Evolutionary conservation across 2,888 invertebrate genomes (phyloP).

Genomic region (Rotaria socialis): DNA sequence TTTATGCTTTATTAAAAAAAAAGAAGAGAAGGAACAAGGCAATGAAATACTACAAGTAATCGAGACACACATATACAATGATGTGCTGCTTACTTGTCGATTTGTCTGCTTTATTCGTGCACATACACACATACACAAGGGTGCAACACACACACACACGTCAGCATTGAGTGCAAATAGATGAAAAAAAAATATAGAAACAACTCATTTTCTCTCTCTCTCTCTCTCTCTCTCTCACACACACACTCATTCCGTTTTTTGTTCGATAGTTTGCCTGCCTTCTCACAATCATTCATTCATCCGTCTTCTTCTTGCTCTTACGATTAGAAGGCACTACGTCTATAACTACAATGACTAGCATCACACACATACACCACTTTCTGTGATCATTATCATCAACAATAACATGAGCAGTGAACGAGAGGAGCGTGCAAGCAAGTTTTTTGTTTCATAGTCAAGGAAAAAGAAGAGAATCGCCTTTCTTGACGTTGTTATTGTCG

Average conservation of each 20-base stretch:
- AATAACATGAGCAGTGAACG: constrained; percentile 18
- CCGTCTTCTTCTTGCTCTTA: constrained; percentile 4
- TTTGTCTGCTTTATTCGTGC: constrained; percentile 10
- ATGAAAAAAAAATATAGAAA: constrained; percentile 29
- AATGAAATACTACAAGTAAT: background rate
- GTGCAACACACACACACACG: background rate
- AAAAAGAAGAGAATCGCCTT: background rate
- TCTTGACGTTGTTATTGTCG: constrained; percentile 16
- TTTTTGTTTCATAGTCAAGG: background rate
- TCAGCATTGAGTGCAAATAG: constrained; percentile 22
- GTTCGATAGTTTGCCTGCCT: constrained; percentile 20
- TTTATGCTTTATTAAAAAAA: background rate
- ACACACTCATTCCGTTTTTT: background rate
- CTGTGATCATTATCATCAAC: constrained; percentile 21
- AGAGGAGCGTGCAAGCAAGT: constrained; percentile 6
- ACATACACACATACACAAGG: constrained; percentile 24
- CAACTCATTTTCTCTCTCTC: background rate
- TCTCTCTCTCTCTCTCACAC: background rate
- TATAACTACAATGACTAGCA: background rate
- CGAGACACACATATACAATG: background rate
- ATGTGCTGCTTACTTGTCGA: constrained; percentile 26
- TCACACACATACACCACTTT: background rate
- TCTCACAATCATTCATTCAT: background rate
- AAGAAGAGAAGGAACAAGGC: background rate
- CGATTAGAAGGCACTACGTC: constrained; percentile 18